Evolutionary conservation across 1,140 invertebrate genomes (phyloP).

Genomic region (Latrodectus geometricus): DNA sequence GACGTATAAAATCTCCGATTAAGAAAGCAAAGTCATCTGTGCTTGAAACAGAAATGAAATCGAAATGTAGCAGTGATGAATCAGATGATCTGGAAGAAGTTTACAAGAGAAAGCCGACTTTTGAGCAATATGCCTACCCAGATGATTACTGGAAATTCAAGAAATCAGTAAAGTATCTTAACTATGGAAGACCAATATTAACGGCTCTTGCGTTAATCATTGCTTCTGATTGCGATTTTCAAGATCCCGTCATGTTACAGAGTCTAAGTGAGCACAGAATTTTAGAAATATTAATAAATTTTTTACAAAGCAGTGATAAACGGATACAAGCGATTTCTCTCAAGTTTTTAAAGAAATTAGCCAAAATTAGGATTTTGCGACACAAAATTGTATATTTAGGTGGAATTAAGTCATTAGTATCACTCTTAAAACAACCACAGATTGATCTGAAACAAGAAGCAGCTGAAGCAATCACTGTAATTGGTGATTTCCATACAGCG

Average conservation of each 20-base stretch:
- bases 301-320: slow-evolving; percentile 26
- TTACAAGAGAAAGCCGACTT: neutral
- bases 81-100: neutral
- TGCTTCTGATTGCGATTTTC: slow-evolving; percentile 39
- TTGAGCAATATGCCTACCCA: neutral
- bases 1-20: neutral
- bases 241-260: slow-evolving; percentile 47
- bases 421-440: slow-evolving; percentile 14
- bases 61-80: neutral
- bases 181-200: slow-evolving; percentile 31
- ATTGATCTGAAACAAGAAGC: slow-evolving; percentile 22
- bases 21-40: neutral
- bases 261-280: slow-evolving; percentile 5
- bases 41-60: neutral
- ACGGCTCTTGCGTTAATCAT: slow-evolving; percentile 1
- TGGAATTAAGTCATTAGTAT: slow-evolving; percentile 21
- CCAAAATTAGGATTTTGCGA: slow-evolving; percentile 2
- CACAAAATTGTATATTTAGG: slow-evolving; percentile 35
- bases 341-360: slow-evolving; percentile 16
- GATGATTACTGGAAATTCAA: neutral
- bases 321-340: slow-evolving; percentile 23
- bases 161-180: neutral
- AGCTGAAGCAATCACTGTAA: slow-evolving; percentile 20
- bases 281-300: slow-evolving; percentile 26
- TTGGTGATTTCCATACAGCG: slow-evolving; percentile 41